Percentiles rank a stretch among this genome's conserved stretches.
phyloP scores from a whole-genome alignment of 2,888 invertebrate genomes.

The Thumatha senex region DNA sequence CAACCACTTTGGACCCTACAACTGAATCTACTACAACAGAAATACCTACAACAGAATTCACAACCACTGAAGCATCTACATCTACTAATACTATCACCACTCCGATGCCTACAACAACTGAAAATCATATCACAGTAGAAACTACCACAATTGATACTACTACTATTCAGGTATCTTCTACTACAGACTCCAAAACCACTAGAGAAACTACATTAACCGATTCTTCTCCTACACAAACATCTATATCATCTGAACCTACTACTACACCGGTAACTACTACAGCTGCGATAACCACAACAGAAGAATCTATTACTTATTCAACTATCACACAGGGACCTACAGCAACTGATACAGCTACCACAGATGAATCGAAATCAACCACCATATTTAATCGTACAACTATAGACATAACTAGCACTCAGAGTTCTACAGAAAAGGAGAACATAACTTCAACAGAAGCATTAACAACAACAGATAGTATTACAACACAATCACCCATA shows the following conservation, averaged over 20 bases:
- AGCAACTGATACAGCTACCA: constrained; percentile 1
- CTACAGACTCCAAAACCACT: no score
- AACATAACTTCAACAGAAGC: constrained; percentile 5
- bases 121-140: no score
- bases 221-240: constrained; percentile 5
- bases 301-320: background rate
- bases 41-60: background rate
- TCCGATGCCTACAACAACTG: background rate
- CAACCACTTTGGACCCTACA: no score
- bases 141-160: no score
- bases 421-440: no score
- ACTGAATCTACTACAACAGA: background rate
- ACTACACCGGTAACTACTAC: no score
- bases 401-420: no score
- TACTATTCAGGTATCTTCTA: no score
- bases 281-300: constrained; percentile 1
- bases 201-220: background rate
- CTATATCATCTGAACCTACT: constrained; percentile 3
- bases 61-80: background rate
- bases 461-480: constrained; percentile 14
- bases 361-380: no score
- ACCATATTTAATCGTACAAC: no score
- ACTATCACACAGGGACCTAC: background rate
- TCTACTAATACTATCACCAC: background rate
- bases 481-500: background rate